Base-by-base conservation (phyloP, 2,113 vertebrate species). In the Lynx canadensis region DNA sequence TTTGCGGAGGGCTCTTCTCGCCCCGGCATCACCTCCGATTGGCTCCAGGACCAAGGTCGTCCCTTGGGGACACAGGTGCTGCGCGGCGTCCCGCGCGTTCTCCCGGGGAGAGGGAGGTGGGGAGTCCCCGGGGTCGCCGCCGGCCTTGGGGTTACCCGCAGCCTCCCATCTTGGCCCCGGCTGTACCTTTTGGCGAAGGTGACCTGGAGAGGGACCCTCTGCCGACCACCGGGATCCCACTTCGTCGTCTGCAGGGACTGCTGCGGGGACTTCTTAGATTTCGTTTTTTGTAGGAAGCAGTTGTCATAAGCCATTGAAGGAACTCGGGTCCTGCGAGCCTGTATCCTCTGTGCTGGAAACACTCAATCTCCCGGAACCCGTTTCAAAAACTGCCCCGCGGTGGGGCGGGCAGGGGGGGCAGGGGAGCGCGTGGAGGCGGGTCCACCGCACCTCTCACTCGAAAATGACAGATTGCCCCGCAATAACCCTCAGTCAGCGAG, bases 11-110 rank as follows among this genome's bases (percentile, higher is more conserved):
- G n/a, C 41, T 82, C 25, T 11, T 23, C 45, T 25, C 7, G 2
- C 33, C 27, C 50, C 5, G 21, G 63, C 79, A 3, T 57, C 33
- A 1, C 38, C 48, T 87, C 25, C 4, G 2, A 8, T 5, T 3
- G 74, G 11, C 57, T 60, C 29, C 1, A 21, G 91, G 7, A 41
- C 68, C 15, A 1, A 16, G 91, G 60, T 12, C 36, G 29, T 13
- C 9, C 87, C 69, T 31, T 13, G 52, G 25, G 83, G 84, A 21
- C 92, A 60, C 79, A 85, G 69, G 78, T 94, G 95, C 31, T 13
- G 68, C 2, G 16, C 16, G 19, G 36, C 19, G 14, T 48, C 57
- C 29, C 4, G 27, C 50, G 57, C 10, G 31, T 41, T 29, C 36
- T 76, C 79, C 45, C 2, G 1, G 27, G 50, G 29, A 36, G 55